phyloP scores from a whole-genome alignment of 1,140 invertebrate genomes.

The Lordiphosa stackelbergi region DNA sequence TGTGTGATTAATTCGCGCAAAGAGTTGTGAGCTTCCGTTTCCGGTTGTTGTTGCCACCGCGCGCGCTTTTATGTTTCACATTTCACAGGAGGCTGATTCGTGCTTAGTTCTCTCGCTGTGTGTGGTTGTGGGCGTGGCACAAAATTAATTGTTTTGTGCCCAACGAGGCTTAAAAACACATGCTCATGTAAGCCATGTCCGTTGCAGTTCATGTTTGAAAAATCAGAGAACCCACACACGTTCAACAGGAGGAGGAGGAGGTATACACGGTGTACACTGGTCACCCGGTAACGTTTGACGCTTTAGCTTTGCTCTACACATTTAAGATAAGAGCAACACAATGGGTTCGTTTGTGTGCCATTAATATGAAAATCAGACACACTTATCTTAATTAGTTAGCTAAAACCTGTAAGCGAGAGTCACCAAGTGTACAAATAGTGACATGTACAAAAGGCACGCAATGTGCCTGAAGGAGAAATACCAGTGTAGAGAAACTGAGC shows the following conservation, averaged over 20 bases:
- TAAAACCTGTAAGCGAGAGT: not conserved
- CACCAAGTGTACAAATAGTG: constrained; percentile 5
- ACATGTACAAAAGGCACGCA: constrained; percentile 13
- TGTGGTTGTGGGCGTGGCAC: constrained; percentile 46
- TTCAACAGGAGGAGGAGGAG: constrained; percentile 8
- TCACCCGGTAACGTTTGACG: constrained; percentile 55
- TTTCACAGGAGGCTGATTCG: constrained; percentile 68
- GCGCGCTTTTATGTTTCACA: constrained; percentile 64
- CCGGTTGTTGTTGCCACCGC: constrained; percentile 53
- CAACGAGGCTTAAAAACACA: constrained; percentile 73
- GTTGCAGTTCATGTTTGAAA: constrained; percentile 45
- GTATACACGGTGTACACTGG: not conserved
- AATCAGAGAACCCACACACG: constrained; percentile 36
- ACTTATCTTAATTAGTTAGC: constrained; percentile 74
- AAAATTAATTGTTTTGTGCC: constrained; percentile 74
- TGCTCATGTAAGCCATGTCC: constrained; percentile 71
- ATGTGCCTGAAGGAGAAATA: not conserved
- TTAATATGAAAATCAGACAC: constrained; percentile 75
- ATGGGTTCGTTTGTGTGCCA: constrained; percentile 62
- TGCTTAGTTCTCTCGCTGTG: constrained; percentile 26
- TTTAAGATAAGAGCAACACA: constrained; percentile 66
- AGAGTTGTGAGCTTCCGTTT: constrained; percentile 73
- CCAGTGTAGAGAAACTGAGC: not conserved
- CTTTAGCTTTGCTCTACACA: constrained; percentile 56
- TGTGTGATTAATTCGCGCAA: constrained; percentile 74